Conservation (phyloP, 2,888 invertebrate species). For the Gisinianus flammeolus region DNA sequence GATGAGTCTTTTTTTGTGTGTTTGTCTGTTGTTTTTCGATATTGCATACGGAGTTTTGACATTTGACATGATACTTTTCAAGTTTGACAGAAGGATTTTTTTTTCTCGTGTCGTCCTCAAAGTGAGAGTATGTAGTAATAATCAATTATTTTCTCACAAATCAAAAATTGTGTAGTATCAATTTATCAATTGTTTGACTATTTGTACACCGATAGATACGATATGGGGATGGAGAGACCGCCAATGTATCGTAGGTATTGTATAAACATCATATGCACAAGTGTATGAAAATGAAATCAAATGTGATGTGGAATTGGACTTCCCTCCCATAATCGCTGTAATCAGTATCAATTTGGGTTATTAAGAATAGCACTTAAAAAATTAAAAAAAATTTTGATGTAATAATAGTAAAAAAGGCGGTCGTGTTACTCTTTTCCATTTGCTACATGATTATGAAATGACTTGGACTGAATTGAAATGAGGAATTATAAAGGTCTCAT, state of each 20-base stretch:
- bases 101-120: not conserved
- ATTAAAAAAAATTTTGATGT: not conserved
- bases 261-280: not conserved
- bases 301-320: not conserved
- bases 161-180: not conserved
- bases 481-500: too few relatives aligned
- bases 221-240: not conserved
- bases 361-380: conserved; percentile 3
- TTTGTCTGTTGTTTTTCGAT: not conserved
- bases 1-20: not conserved
- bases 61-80: not conserved
- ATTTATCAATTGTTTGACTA: not conserved
- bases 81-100: not conserved
- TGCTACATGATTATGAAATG: not conserved
- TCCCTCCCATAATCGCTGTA: not conserved
- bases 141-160: not conserved
- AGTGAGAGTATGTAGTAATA: not conserved
- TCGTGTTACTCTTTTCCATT: not conserved
- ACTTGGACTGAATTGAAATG: too few relatives aligned
- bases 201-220: not conserved
- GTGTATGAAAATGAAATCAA: not conserved
- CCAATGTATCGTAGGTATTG: not conserved
- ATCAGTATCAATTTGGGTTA: conserved; percentile 15
- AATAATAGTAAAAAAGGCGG: not conserved
- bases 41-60: not conserved